Evolutionary conservation across 2,888 invertebrate species (phyloP), one percentile per base, ranked within the genome.

Genomic region (Pristionchus mayeri): DNA sequence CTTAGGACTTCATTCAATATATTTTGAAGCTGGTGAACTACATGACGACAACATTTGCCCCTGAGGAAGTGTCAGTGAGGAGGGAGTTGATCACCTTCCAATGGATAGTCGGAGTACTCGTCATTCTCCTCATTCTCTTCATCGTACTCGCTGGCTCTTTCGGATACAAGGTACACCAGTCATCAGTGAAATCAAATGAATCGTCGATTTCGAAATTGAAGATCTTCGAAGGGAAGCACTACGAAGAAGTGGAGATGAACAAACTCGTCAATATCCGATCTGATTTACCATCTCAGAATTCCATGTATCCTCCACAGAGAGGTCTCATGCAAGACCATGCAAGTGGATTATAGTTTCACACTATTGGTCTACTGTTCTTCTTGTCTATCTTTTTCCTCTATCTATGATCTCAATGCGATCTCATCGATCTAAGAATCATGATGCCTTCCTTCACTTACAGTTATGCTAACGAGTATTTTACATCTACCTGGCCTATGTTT

Each of bases 21-120:
- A 9, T 83, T n/a, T 48, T 87, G 21, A 52, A 90, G 88, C 80
- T 93, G 44, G 93, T 92, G 81, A 90, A 90, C 86, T 91, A 92
- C 86, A 92, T 92, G 91, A 93, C 93, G 13, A 92, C 93, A 7
- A 93, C 93, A 1, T 92, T 92, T 57, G 88, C 93, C 6, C 93
- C 93, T 0, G 89, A 88, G 67, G 90, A 91, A 76, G 91, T 90
- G 18, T 87, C 90, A 7, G 88, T 88, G 18, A 86, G 92, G 18
- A 79, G 89, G 11, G 88, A 91, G 63, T 86, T 91, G 27, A 87
- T 86, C 3, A 86, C 86, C 16, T 91, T 89, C 85, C 88, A 90
- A 67, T 89, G 90, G 86, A 86, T 88, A 30, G 85, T 87, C 0
- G 91, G 89, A 34, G 86, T 89, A 21, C 87, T 90, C 75, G 87